These are phyloP conservation scores for Enteromius thamalakanensis DNA, from an alignment of 2,797 vertebrate genomes.

Conservation along the genomic window DNA sequence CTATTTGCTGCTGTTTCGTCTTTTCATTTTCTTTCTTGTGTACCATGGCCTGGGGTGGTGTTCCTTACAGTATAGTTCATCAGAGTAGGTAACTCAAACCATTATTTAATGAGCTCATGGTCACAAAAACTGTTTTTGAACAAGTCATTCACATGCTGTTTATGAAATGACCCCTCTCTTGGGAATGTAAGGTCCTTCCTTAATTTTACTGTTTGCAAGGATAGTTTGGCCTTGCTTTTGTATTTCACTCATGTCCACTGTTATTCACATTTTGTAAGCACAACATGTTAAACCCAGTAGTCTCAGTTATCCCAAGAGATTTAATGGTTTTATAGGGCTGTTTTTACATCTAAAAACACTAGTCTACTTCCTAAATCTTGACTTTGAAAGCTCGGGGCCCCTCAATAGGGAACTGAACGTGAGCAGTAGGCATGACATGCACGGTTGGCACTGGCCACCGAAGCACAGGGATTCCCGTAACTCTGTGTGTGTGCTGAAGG, in stretches of 20 bases:
- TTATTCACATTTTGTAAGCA: background rate
- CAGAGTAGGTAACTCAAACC: background rate
- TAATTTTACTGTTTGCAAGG: background rate
- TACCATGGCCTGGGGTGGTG: too few species aligned
- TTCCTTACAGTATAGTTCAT: background rate
- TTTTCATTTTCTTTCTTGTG: background rate
- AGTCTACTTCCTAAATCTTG: slow-evolving; percentile 55
- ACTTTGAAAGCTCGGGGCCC: slow-evolving; percentile 49
- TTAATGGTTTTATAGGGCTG: slow-evolving; percentile 32
- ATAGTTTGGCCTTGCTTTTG: background rate
- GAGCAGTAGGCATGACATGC: slow-evolving; percentile 64
- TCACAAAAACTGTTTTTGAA: background rate
- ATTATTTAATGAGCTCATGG: background rate
- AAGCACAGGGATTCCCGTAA: slow-evolving; percentile 61
- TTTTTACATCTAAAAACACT: slow-evolving; percentile 34
- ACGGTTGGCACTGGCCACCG: slow-evolving; percentile 55
- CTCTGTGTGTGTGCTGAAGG: slow-evolving; percentile 54
- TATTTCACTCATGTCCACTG: background rate
- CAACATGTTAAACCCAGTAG: slow-evolving; percentile 9
- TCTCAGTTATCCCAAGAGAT: slow-evolving; percentile 30
- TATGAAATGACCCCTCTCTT: background rate
- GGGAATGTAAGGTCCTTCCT: background rate
- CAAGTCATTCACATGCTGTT: background rate
- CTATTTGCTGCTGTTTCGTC: background rate
- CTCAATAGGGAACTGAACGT: slow-evolving; percentile 66